Conservation (phyloP, 2,888 invertebrate genomes). For the Hemaris fuciformis region DNA sequence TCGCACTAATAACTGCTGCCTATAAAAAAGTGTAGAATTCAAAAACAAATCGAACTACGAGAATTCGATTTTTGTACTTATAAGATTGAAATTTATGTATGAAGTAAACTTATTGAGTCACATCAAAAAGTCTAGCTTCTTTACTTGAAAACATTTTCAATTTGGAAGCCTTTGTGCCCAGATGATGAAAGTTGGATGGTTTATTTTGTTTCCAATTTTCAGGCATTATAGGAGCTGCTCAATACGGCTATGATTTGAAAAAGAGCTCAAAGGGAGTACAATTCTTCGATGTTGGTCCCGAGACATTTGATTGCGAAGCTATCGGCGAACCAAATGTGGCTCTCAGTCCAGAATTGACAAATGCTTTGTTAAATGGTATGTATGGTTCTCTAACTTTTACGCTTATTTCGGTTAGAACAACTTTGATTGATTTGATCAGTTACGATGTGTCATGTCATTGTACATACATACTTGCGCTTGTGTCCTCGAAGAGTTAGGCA, state of each 20-base stretch:
- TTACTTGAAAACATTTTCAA: slow-evolving; percentile 1
- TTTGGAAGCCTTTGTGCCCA: background rate
- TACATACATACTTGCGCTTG: too few relatives aligned
- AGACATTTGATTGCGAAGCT: slow-evolving; percentile 53
- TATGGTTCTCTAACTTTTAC: too few relatives aligned
- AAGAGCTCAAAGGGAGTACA: slow-evolving; percentile 45
- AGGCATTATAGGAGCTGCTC: slow-evolving; percentile 52
- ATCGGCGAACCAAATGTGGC: slow-evolving; percentile 41
- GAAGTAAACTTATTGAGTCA: background rate
- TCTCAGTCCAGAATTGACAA: slow-evolving; percentile 34
- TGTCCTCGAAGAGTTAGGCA: too few relatives aligned
- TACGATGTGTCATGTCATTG: too few relatives aligned
- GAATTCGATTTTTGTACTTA: too few relatives aligned
- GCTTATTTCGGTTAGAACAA: too few relatives aligned
- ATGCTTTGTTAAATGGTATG: slow-evolving; percentile 44
- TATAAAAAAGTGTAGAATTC: background rate
- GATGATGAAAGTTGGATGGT: background rate
- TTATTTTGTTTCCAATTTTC: slow-evolving; percentile 18
- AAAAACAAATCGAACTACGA: background rate
- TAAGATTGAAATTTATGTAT: background rate
- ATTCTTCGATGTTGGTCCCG: slow-evolving; percentile 60
- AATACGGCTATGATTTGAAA: slow-evolving; percentile 52
- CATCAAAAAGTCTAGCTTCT: background rate
- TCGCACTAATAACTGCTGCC: background rate
- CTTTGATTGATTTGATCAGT: too few relatives aligned